phyloP scores from a whole-genome alignment of 2,888 invertebrate genomes.

The Trissoscelio sp. region DNA sequence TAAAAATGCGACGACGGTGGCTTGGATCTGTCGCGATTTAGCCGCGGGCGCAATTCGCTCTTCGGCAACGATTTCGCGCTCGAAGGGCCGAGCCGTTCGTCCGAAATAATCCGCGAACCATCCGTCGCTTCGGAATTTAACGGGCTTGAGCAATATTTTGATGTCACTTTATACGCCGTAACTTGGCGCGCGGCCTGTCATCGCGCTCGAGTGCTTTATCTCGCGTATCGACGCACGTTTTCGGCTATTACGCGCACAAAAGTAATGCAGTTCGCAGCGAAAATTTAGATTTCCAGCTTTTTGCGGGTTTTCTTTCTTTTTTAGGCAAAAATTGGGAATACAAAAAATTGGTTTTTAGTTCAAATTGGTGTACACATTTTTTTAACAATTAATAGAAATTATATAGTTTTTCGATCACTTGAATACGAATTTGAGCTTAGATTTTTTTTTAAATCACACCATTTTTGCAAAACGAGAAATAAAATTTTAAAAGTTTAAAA shows the following conservation, averaged over 20 bases:
- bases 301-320: no score
- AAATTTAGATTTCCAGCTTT: no score
- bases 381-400: no score
- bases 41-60: slow-evolving; percentile 64
- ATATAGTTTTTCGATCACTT: no score
- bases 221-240: slow-evolving; percentile 20
- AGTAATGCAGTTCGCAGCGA: slow-evolving; percentile 1
- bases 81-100: slow-evolving; percentile 56
- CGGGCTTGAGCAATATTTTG: slow-evolving; percentile 68
- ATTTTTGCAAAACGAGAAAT: no score
- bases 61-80: slow-evolving; percentile 69
- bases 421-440: no score
- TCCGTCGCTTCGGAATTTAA: slow-evolving; percentile 67
- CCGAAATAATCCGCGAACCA: slow-evolving; percentile 70
- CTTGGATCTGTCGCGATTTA: slow-evolving; percentile 64
- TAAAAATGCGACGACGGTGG: slow-evolving; percentile 70
- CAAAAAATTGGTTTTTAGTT: no score
- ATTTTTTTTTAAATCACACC: no score
- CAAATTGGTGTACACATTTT: no score
- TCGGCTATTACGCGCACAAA: slow-evolving; percentile 15
- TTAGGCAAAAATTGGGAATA: no score
- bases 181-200: slow-evolving; percentile 59
- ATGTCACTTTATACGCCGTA: slow-evolving; percentile 56
- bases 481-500: no score
- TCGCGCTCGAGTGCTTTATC: slow-evolving; percentile 48